Conservation (phyloP, 1,140 invertebrate genomes). For the Caenorhabditis inopinata region DNA sequence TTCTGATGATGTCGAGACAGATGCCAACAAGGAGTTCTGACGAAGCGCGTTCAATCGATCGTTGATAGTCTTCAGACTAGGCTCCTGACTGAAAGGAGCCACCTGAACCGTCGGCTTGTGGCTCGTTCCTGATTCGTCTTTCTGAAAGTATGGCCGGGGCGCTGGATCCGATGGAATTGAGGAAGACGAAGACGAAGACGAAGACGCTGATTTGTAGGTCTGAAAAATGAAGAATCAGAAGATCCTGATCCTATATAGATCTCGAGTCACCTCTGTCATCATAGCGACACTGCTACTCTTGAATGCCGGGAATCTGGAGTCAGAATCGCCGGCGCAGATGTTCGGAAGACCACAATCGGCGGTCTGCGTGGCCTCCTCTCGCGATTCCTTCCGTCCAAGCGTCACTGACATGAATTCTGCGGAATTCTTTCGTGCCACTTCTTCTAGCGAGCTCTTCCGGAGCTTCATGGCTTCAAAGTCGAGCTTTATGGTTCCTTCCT, state of each 20-base stretch:
- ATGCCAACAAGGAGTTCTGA: background rate
- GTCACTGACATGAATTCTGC: no score
- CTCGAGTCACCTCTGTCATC: background rate
- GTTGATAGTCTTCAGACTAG: slow-evolving; percentile 11
- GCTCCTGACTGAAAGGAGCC: slow-evolving; percentile 25
- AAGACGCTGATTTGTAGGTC: background rate
- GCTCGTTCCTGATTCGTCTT: background rate
- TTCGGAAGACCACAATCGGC: background rate
- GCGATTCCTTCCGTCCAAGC: slow-evolving; percentile 36
- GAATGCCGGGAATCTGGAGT: slow-evolving; percentile 32
- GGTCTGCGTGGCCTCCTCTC: slow-evolving; percentile 39
- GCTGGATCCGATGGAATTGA: slow-evolving; percentile 15
- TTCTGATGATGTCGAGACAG: background rate
- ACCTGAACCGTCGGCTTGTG: slow-evolving; percentile 22
- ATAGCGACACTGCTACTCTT: slow-evolving; percentile 35
- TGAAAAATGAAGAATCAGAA: background rate
- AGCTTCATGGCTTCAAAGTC: slow-evolving; percentile 8
- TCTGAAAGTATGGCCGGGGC: background rate
- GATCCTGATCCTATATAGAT: no score
- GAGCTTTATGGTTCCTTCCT: background rate
- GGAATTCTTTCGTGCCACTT: background rate
- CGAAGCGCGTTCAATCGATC: slow-evolving; percentile 16
- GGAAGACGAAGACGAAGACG: background rate
- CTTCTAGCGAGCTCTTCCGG: background rate
- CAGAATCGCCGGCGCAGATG: background rate